These are phyloP conservation scores for Drosophila cracens DNA, from an alignment of 2,888 invertebrate species.

Conservation along the genomic window DNA sequence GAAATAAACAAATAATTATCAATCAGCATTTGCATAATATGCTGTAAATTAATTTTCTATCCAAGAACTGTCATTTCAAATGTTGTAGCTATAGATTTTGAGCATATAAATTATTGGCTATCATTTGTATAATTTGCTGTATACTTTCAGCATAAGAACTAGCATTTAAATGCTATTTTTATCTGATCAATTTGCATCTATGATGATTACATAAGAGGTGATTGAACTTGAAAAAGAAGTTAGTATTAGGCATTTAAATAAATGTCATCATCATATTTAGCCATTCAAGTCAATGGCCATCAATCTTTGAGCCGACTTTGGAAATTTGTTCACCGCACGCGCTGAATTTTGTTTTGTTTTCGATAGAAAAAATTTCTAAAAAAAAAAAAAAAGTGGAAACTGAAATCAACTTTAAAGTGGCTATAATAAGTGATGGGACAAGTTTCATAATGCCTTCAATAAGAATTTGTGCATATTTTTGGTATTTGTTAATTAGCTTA, in stretches of 20 bases:
- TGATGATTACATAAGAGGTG: slow-evolving; percentile 41
- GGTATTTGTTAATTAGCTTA: slow-evolving; percentile 27
- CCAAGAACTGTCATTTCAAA: slow-evolving; percentile 30
- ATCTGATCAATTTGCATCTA: slow-evolving; percentile 29
- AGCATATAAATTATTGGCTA: slow-evolving; percentile 25
- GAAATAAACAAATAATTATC: slow-evolving; percentile 27
- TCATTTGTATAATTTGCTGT: slow-evolving; percentile 38
- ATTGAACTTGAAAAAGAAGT: slow-evolving; percentile 41
- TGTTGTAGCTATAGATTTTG: not conserved
- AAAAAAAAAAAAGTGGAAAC: slow-evolving; percentile 47
- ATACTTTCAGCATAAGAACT: slow-evolving; percentile 3
- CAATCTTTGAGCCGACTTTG: slow-evolving; percentile 32
- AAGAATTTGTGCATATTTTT: slow-evolving; percentile 21
- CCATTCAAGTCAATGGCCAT: slow-evolving; percentile 27
- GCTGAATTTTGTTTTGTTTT: slow-evolving; percentile 22
- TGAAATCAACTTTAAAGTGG: slow-evolving; percentile 5
- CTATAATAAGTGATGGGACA: slow-evolving; percentile 19
- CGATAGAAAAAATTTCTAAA: slow-evolving; percentile 56
- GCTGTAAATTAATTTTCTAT: slow-evolving; percentile 36
- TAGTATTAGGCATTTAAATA: not conserved
- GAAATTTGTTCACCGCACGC: slow-evolving; percentile 22
- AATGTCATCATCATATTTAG: not conserved
- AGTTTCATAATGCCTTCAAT: slow-evolving; percentile 41
- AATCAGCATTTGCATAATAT: slow-evolving; percentile 43
- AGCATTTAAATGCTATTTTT: slow-evolving; percentile 11